Base-by-base conservation (phyloP, 2,113 vertebrate species). In the Tursiops truncatus region DNA sequence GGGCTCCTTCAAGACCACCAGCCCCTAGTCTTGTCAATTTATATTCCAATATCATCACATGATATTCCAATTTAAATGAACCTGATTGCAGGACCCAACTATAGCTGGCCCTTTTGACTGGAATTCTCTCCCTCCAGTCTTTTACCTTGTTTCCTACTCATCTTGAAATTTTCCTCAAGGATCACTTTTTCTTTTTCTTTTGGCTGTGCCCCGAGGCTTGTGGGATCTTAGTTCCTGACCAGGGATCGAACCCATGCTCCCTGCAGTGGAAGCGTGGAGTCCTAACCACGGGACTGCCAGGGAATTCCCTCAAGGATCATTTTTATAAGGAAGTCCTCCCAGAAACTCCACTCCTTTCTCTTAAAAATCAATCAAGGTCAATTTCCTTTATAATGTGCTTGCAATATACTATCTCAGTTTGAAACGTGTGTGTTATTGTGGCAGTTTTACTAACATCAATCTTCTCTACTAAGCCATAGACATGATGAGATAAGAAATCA, bases 21-120 rank as follows among this genome's bases (percentile, higher is more conserved):
- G 21, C 2, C 6, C 25, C 28, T 36, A 10, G n/a, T 36, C 18
- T 10, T 5, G 68, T 10, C 17, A 21, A 21, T 0, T 36, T 9
- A 12, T 47, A 58, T 21, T 70, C 25, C 20, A 58, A 2, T 41
- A 53, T 53, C 50, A 53, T 6, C 50, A 53, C 50, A 6, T 5
- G 50, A 50, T 44, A 58, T 21, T 70, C 28, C 18, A 58, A 2
- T 41, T 62, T 26, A 38, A 63, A n/a, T 50, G 7, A 76, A 36
- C 6, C 8, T n/a, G 3, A 44, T 11, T 38, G 1, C 44, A 53
- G 13, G 36, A 28, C 1, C 50, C 28, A 94, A 31, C 1, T 68
- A 53, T 23, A 76, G 28, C 21, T 71, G 17, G 14, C 53, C 8
- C 2, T 83, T 84, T 71, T 28, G 1, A 67, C 10, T 73, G 36